Percentiles rank a stretch among this genome's conserved stretches.
phyloP scores from a whole-genome alignment of 1,140 invertebrate genomes.

The Oncopodura yosiiana region DNA sequence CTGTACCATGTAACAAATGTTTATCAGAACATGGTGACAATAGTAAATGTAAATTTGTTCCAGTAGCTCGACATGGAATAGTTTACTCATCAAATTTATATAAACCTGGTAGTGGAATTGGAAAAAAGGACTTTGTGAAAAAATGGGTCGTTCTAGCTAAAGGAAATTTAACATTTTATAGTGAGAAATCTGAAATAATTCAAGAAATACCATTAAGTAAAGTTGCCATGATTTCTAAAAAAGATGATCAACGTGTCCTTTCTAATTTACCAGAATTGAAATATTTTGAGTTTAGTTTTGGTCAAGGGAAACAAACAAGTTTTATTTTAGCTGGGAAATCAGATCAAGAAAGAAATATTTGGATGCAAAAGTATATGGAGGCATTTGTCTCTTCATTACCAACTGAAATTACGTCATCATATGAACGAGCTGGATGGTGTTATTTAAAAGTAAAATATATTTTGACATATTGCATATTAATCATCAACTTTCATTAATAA shows the following conservation, averaged over 20 bases:
- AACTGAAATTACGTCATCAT: constrained; percentile 49
- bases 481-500: background rate
- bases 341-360: constrained; percentile 48
- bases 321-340: constrained; percentile 48
- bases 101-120: constrained; percentile 20
- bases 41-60: constrained; percentile 24
- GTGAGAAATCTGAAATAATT: constrained; percentile 17
- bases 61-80: constrained; percentile 10
- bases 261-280: constrained; percentile 48
- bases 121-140: constrained; percentile 29
- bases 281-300: constrained; percentile 48
- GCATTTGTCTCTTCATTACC: constrained; percentile 50
- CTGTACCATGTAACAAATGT: constrained; percentile 19
- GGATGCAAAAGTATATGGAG: constrained; percentile 59
- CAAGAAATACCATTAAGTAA: constrained; percentile 22
- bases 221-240: constrained; percentile 20
- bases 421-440: constrained; percentile 54
- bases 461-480: background rate
- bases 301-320: constrained; percentile 37
- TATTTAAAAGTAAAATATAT: constrained; percentile 51
- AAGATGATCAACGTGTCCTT: constrained; percentile 37
- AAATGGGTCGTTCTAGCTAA: constrained; percentile 17
- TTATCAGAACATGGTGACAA: constrained; percentile 20
- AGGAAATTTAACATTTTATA: constrained; percentile 27
- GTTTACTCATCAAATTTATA: constrained; percentile 22